Conservation (phyloP, 2,888 invertebrate species). For the Callinectes sapidus region DNA sequence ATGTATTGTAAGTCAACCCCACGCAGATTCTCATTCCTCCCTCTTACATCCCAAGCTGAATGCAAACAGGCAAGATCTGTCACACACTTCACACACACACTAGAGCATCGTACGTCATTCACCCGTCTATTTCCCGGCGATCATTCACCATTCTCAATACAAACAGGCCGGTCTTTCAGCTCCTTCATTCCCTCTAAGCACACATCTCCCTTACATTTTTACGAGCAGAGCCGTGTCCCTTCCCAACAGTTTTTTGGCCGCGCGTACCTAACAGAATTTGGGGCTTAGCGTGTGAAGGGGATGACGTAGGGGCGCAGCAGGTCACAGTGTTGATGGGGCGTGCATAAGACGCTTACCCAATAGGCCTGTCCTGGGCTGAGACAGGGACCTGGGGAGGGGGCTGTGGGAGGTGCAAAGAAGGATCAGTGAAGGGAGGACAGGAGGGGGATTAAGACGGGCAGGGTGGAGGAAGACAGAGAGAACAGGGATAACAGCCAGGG, state of each 20-base stretch:
- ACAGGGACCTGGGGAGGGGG: neutral
- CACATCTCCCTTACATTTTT: neutral
- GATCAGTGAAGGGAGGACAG: neutral
- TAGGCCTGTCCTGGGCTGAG: neutral
- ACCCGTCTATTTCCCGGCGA: too few relatives aligned
- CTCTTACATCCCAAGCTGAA: too few relatives aligned
- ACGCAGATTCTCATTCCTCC: too few relatives aligned
- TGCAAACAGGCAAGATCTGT: too few relatives aligned
- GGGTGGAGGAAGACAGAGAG: neutral
- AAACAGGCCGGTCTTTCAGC: neutral
- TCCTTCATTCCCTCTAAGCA: too few relatives aligned
- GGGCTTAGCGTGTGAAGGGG: neutral
- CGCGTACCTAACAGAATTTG: neutral
- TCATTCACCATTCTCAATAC: neutral
- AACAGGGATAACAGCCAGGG: neutral
- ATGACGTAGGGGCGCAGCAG: neutral
- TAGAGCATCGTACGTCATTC: too few relatives aligned
- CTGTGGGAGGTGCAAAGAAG: neutral
- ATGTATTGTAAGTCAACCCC: too few relatives aligned
- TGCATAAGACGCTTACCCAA: slow-evolving; percentile 24
- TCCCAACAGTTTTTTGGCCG: neutral
- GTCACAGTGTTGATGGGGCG: neutral
- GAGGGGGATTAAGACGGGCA: neutral
- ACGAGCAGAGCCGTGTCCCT: neutral
- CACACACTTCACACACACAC: too few relatives aligned